Evolutionary conservation across 2,797 vertebrate genomes (phyloP).

Genomic region (Malurus leucopterus): DNA sequence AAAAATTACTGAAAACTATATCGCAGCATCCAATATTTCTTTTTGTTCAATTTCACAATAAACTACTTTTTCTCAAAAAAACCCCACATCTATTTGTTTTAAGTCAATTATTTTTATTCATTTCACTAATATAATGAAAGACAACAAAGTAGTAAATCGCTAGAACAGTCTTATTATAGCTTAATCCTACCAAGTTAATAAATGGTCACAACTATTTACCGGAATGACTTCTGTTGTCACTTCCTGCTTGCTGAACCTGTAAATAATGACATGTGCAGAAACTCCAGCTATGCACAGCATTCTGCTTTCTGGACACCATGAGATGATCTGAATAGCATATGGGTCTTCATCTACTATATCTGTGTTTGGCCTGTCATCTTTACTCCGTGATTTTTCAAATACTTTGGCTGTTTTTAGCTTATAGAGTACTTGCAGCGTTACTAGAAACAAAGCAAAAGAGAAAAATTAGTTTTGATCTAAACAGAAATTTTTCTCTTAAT

Average conservation of each 20-base stretch:
- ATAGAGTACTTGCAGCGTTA: conserved; percentile 97
- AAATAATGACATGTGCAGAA: conserved; percentile 93
- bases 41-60: neutral
- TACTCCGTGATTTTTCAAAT: conserved; percentile 92
- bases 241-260: conserved; percentile 96
- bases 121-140: neutral
- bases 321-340: conserved; percentile 93
- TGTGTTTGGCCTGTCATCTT: conserved; percentile 88
- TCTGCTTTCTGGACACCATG: conserved; percentile 95
- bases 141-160: neutral
- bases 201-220: conserved; percentile 67
- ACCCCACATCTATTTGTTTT: neutral
- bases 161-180: neutral
- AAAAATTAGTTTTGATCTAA: neutral
- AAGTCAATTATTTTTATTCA: neutral
- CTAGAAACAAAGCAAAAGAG: conserved; percentile 68
- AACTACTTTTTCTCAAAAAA: neutral
- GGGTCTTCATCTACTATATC: conserved; percentile 96
- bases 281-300: conserved; percentile 96
- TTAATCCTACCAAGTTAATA: neutral
- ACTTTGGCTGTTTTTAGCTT: conserved; percentile 98
- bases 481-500: neutral
- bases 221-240: conserved; percentile 91
- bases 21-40: neutral
- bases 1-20: neutral